Conservation (phyloP, 2,797 vertebrate genomes). For the Oreortyx pictus region DNA sequence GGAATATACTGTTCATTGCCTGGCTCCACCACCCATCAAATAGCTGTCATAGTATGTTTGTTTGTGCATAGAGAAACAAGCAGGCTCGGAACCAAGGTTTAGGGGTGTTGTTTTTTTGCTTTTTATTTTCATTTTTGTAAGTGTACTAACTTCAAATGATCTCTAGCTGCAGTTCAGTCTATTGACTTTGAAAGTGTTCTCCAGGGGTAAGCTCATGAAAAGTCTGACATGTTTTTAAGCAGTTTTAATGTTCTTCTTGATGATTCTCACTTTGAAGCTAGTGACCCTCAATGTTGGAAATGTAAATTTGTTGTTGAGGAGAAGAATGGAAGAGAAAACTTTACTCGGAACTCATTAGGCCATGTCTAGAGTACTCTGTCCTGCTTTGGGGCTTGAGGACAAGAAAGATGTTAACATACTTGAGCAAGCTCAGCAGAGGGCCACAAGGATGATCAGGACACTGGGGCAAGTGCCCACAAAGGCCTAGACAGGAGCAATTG, state of each 20-base stretch:
- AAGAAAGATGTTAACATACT: background rate
- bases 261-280: constrained; percentile 28
- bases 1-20: background rate
- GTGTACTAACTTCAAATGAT: background rate
- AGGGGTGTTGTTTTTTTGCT: background rate
- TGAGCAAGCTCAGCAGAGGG: background rate
- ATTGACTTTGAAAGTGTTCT: background rate
- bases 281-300: background rate
- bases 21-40: background rate
- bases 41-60: rapidly evolving
- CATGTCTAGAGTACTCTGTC: background rate
- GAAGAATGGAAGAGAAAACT: background rate
- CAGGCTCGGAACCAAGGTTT: background rate
- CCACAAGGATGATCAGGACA: background rate
- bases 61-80: rapidly evolving
- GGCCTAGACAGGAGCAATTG: background rate
- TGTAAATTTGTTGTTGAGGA: background rate
- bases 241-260: background rate
- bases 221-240: constrained; percentile 16
- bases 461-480: background rate
- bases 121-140: background rate
- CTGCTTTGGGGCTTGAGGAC: background rate
- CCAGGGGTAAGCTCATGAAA: background rate
- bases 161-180: background rate
- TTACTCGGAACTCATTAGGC: background rate